These are phyloP conservation scores for Ostrea edulis DNA, from an alignment of 1,140 invertebrate species.

Conservation along the genomic window DNA sequence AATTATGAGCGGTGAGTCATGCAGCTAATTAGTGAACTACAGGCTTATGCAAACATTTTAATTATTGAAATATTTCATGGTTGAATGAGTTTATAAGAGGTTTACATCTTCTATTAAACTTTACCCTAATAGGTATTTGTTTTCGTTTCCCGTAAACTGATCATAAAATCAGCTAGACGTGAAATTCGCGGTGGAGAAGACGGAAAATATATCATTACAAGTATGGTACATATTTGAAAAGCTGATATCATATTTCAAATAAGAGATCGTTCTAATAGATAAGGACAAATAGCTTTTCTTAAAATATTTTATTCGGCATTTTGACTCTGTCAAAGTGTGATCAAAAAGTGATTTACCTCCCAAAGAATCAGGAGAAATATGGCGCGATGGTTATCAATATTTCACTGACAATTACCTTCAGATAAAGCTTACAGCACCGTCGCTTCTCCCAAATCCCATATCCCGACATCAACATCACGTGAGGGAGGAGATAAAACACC, in stretches of 20 bases:
- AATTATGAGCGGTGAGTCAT: too few relatives aligned
- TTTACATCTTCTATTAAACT: too few relatives aligned
- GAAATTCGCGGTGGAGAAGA: not conserved
- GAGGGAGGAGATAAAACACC: not conserved
- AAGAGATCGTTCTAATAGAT: not conserved
- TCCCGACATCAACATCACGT: not conserved
- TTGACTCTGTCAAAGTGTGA: conserved; percentile 23
- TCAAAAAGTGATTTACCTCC: conserved; percentile 36
- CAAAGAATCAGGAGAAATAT: conserved; percentile 23
- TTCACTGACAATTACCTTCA: conserved; percentile 25
- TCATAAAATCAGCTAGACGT: too few relatives aligned
- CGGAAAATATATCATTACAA: not conserved
- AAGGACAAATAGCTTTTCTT: conserved; percentile 6
- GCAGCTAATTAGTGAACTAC: too few relatives aligned
- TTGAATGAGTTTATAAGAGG: too few relatives aligned
- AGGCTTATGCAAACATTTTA: too few relatives aligned
- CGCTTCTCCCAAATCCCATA: not conserved
- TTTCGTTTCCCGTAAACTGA: too few relatives aligned
- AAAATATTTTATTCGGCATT: conserved; percentile 2
- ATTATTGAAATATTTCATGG: too few relatives aligned
- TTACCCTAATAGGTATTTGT: too few relatives aligned
- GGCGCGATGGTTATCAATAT: conserved; percentile 31
- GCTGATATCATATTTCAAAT: conserved; percentile 13
- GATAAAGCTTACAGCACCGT: not conserved
- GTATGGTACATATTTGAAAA: not conserved